Percentiles rank a stretch among this genome's conserved stretches.
These are phyloP conservation scores for Panzeria rudis DNA, from an alignment of 2,888 invertebrate species.

Conservation along the genomic window DNA sequence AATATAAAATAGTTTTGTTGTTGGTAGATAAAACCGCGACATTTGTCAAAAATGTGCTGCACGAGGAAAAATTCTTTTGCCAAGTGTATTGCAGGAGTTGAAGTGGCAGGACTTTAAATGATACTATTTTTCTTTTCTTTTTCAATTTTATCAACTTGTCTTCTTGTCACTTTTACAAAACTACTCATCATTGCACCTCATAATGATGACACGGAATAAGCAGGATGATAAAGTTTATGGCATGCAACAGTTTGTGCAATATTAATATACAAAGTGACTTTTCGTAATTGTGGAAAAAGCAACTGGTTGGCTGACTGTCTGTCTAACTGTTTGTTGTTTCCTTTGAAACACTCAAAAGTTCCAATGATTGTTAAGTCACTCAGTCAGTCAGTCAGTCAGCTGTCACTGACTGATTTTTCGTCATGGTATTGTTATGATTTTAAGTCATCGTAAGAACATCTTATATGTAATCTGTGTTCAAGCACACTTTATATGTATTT, in stretches of 20 bases:
- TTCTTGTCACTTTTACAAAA: slow-evolving; percentile 18
- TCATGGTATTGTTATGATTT: slow-evolving; percentile 7
- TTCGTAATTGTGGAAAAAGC: slow-evolving; percentile 4
- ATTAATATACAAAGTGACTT: slow-evolving; percentile 4
- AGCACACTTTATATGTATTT: background rate
- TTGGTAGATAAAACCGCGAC: background rate
- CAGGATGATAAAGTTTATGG: slow-evolving; percentile 19
- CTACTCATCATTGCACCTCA: background rate
- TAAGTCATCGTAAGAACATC: background rate
- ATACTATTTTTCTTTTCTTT: background rate
- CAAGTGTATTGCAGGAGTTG: slow-evolving; percentile 17
- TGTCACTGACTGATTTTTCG: background rate
- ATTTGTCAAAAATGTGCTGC: background rate
- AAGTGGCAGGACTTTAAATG: background rate
- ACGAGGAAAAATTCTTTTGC: background rate
- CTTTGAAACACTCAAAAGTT: background rate
- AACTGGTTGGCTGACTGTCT: background rate
- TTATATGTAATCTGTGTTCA: background rate
- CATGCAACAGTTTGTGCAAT: slow-evolving; percentile 24
- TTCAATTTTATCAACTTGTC: slow-evolving; percentile 19
- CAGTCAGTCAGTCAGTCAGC: slow-evolving; percentile 4
- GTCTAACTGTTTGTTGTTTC: background rate
- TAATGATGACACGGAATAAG: slow-evolving; percentile 12
- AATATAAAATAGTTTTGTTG: background rate
- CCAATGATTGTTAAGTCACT: background rate